A percentile compares a stretch with the other conserved stretches of the same genome.
phyloP scores from a whole-genome alignment of 2,888 invertebrate genomes.

The Drosophila pseudotakahashii region DNA sequence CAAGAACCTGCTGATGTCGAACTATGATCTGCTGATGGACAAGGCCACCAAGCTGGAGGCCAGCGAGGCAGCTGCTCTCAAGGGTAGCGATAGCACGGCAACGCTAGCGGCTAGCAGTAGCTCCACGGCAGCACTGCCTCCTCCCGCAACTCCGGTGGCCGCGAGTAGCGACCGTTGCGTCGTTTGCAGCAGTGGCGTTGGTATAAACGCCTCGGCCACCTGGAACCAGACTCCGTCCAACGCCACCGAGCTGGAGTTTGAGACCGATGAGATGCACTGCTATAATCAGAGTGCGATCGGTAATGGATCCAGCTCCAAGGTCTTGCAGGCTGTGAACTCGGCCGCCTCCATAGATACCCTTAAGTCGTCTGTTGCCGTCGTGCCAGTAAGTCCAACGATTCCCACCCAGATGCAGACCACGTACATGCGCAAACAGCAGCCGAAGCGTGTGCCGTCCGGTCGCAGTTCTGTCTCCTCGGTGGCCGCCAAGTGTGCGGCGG shows the following conservation, averaged over 20 bases:
- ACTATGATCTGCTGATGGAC: conserved; percentile 81
- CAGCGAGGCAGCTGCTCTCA: conserved; percentile 53
- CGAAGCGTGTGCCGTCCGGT: conserved; percentile 73
- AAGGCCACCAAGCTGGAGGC: conserved; percentile 81
- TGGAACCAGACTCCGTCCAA: conserved; percentile 90
- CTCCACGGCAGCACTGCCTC: conserved; percentile 84
- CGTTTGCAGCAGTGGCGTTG: conserved; percentile 83
- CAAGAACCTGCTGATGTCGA: conserved; percentile 87
- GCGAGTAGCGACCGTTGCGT: conserved; percentile 84
- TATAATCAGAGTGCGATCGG: conserved; percentile 46
- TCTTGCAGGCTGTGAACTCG: conserved; percentile 70
- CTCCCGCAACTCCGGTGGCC: conserved; percentile 52
- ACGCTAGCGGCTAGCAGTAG: conserved; percentile 57
- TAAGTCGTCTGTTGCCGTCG: conserved; percentile 70
- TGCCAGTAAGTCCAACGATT: conserved; percentile 22
- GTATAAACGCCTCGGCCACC: conserved; percentile 85
- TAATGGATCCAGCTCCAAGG: conserved; percentile 41
- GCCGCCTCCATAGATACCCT: conserved; percentile 79
- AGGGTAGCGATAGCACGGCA: conserved; percentile 62
- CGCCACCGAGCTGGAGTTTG: conserved; percentile 89
- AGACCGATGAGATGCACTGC: conserved; percentile 83
- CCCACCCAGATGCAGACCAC: conserved; percentile 42
- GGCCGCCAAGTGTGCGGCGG: conserved; percentile 78
- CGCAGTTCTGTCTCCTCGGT: conserved; percentile 77
- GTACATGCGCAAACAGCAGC: conserved; percentile 57